Evolutionary conservation across 2,113 vertebrate genomes (phyloP), one percentile per base, ranked within the genome.

Genomic region (Onychostruthus taczanowskii): DNA sequence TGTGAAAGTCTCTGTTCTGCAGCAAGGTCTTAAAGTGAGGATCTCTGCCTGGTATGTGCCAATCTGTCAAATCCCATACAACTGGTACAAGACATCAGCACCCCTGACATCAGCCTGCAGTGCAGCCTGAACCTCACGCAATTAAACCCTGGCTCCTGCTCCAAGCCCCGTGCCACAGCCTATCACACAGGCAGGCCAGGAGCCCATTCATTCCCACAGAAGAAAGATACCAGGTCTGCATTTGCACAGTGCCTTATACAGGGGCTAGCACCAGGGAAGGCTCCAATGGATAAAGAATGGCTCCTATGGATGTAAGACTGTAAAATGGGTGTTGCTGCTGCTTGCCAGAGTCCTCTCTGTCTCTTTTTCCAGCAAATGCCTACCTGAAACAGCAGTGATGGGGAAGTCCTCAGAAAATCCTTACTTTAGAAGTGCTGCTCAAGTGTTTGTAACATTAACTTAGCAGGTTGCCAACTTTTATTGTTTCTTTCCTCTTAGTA

Each of bases 401-500:
- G 37, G 44, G 16, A 64, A 66, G 19, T 16, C 9, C 1, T 76
- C 58, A 83, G 52, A 67, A 85, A 77, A 85, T 33, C 13, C 55
- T 91, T 47, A 18, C 10, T 66, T 76, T 11, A 74, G 47, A 83
- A 79, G 44, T 6, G 8, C 15, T 43, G 31, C 52, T 83, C 72
- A 66, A 77, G 47, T 53, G 69, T 52, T 94, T 69, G 50, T 33
- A 77, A 55, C 55, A 28, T 73, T 84, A 84, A 53, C 83, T 58
- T 66, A 93, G 85, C 62, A 75, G 84, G 62, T 26, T 49, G 41
- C 68, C 80, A 73, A 43, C 59, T 89, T 74, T 16, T 92, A 35
- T 47, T 76, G 24, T 58, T 80, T 52, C 49, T 52, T 73, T 49
- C 70, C 27, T 76, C 68, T 61, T 49, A 73, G 66, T 41, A 73